phyloP scores from a whole-genome alignment of 2,113 vertebrate species.

The Dicrurus megarhynchus region DNA sequence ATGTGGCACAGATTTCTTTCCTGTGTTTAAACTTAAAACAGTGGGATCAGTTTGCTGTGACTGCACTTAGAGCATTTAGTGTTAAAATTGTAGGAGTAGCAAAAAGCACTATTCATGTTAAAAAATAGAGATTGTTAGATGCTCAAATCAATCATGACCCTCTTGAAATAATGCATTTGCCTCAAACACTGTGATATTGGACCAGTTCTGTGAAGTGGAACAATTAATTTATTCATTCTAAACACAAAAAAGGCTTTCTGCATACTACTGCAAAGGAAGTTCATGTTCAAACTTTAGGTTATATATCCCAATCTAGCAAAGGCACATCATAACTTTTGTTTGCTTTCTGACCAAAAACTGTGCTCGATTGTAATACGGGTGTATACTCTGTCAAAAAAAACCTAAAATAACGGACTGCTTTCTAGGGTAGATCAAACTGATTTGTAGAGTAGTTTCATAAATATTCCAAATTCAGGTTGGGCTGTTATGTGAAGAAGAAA shows the following conservation, averaged over 20 bases:
- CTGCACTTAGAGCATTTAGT: background rate
- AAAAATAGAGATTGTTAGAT: background rate
- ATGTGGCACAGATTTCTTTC: background rate
- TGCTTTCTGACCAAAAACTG: slow-evolving; percentile 64
- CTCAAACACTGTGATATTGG: slow-evolving; percentile 70
- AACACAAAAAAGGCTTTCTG: slow-evolving; percentile 23
- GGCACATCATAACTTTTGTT: background rate
- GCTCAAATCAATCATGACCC: background rate
- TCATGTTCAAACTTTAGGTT: background rate
- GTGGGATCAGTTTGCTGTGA: slow-evolving; percentile 15
- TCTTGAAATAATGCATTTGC: slow-evolving; percentile 36
- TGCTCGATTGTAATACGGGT: slow-evolving; percentile 58
- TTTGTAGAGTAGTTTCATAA: slow-evolving; percentile 28
- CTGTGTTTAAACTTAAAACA: background rate
- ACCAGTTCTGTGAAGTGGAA: slow-evolving; percentile 2
- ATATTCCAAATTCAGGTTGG: slow-evolving; percentile 46
- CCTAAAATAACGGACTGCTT: background rate
- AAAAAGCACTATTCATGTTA: background rate
- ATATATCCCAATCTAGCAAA: background rate
- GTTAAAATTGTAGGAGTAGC: background rate
- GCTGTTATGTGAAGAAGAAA: slow-evolving; percentile 53
- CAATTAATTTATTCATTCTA: background rate
- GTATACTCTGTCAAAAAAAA: slow-evolving; percentile 37
- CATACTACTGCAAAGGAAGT: background rate
- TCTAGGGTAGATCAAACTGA: slow-evolving; percentile 3